Evolutionary conservation across 2,113 vertebrate species (phyloP).

Genomic region (Mystacornis crossleyi): DNA sequence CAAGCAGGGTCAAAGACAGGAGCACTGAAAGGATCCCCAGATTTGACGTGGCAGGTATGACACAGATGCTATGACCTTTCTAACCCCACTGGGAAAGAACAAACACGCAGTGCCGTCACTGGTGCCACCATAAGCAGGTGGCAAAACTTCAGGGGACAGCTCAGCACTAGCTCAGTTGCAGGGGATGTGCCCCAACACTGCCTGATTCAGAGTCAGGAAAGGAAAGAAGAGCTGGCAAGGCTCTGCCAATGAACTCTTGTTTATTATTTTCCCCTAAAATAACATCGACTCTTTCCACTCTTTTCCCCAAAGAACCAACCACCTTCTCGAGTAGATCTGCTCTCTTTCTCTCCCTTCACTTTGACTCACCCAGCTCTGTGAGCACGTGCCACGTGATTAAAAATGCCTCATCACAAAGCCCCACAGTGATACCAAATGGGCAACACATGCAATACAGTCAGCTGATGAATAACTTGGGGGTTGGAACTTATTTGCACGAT

Average conservation of each 20-base stretch:
- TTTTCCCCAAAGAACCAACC: background rate
- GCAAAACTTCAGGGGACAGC: background rate
- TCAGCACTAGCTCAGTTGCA: background rate
- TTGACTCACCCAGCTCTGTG: background rate
- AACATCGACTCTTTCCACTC: background rate
- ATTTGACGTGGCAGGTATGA: background rate
- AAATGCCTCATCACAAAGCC: background rate
- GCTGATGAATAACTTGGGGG: background rate
- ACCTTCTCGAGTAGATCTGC: background rate
- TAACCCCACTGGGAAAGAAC: background rate
- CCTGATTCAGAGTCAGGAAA: background rate
- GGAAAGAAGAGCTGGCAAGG: background rate
- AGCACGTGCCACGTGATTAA: background rate
- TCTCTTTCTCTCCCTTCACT: background rate
- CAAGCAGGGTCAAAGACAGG: background rate
- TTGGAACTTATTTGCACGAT: background rate
- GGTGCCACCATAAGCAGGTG: background rate
- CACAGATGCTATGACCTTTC: background rate
- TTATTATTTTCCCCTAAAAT: background rate
- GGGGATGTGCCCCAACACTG: background rate
- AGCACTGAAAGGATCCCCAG: background rate
- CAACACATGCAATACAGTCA: background rate
- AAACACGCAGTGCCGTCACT: background rate
- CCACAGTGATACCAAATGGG: background rate
- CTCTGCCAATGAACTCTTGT: background rate